Conservation (phyloP, 2,888 invertebrate species). For the Amiota communis region DNA sequence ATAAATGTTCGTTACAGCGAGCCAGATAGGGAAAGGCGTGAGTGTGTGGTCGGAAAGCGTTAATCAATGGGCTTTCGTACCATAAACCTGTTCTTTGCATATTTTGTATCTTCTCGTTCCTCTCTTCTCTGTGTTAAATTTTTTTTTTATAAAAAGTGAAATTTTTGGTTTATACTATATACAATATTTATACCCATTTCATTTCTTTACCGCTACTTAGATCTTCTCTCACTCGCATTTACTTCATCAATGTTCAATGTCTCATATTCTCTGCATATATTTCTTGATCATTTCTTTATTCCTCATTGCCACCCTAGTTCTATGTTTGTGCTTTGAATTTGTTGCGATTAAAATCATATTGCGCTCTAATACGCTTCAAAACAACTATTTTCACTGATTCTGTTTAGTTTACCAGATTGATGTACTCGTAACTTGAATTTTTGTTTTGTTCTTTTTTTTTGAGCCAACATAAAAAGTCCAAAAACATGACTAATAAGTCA, state of each 20-base stretch:
- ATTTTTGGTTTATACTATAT: slow-evolving; percentile 44
- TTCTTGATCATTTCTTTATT: slow-evolving; percentile 8
- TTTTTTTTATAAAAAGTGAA: slow-evolving; percentile 57
- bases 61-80: background rate
- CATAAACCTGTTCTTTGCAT: slow-evolving; percentile 45
- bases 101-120: slow-evolving; percentile 27
- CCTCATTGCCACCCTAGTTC: too few relatives aligned
- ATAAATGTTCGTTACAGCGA: background rate
- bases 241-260: background rate
- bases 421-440: too few relatives aligned
- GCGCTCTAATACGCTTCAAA: slow-evolving; percentile 18
- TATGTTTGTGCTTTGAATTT: background rate
- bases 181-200: slow-evolving; percentile 6
- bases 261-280: background rate
- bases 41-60: background rate
- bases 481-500: too few relatives aligned
- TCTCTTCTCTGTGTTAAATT: slow-evolving; percentile 30
- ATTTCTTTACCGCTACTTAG: background rate
- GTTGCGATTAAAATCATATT: slow-evolving; percentile 17
- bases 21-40: background rate
- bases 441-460: too few relatives aligned
- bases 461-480: too few relatives aligned
- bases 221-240: too few relatives aligned
- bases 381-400: background rate
- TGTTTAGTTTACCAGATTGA: too few relatives aligned